Base-by-base conservation (phyloP, 2,113 vertebrate genomes). In the Centropristis striata region DNA sequence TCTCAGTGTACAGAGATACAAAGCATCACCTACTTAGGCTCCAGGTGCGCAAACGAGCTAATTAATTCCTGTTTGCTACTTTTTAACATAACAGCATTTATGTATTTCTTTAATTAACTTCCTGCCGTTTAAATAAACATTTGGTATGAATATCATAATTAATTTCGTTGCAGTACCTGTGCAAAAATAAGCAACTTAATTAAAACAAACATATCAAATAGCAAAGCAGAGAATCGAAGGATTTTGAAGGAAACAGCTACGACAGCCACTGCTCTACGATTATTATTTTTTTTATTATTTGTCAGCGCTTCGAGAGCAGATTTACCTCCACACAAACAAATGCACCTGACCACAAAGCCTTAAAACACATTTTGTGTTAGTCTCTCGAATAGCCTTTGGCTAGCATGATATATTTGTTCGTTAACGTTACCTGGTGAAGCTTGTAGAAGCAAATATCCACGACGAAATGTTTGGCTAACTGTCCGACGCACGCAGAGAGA, bases 401-500 rank as follows among this genome's bases (percentile, higher is more conserved):
- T 0, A 14, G 20, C 12, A 18, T 5, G 1, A 28, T 3, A 9
- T 3, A 5, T 1, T 18, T 23, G 8, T 42, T 15, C 0, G n/a
- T 53, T 32, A 32, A 32, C 8, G 42, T 88, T 72, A 85, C 81
- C 85, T 88, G 42, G 5, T 21, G 5, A 18, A 36, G 50, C 67
- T 59, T 4, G 27, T 5, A 8, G 4, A 65, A 57, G 37, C 42
- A 64, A 86, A 55, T 32, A 54, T 60, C 81, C 67, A 27, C 75
- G 25, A 59, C 37, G 12, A 87, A 90, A 90, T 78, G 84, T 87
- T 90, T 84, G 78, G 8, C 4, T 13, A 59, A n/a, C 16, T 28
- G 80, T 60, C 59, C 18, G n/a, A 4, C 12, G 10, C 18, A 4
- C 46, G 6, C 8, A 8, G 60, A 5, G 2, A 18, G 32, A 60